Evolutionary conservation across 2,888 invertebrate genomes (phyloP), one percentile per base, ranked within the genome.

Genomic region (Eupithecia subumbrata): DNA sequence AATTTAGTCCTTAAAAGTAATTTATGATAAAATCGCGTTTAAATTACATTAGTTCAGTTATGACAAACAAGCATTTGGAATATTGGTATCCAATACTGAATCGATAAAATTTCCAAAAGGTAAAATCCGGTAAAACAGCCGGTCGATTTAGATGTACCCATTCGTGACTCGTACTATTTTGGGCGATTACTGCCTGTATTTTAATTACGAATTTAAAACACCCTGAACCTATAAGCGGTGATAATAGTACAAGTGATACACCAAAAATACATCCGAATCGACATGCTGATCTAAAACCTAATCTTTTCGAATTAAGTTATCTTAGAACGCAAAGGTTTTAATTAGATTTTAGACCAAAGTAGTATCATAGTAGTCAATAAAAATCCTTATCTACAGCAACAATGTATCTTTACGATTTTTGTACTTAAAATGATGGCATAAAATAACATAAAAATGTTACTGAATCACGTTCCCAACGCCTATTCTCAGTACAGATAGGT

Each of bases 401-500:
- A 56, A 9, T 22, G 22, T 22, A 52, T 11, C 11, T 25, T 60
- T 25, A 56, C 60, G 25, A 60, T 60, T 60, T 25, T 25, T 22
- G 9, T 52, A 52, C 1, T 11, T 4, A 56, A 14, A 60, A 25
- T 60, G 12, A 60, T 5, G 5, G 12, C 25, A 25, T 67, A 37
- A n/a, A 67, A 67, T 67, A 37, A 30, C 34, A 66, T 18, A n/a
- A 66, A 68, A 43, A 68, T 14, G 43, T 25, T 70, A 75, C 69
- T 74, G 68, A n/a, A 72, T 72, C 74, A 75, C 67, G 70, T 70
- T 78, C 77, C 74, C 69, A 73, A 78, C 75, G 70, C 72, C 70
- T 63, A 71, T 37, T 73, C 69, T 40, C 45, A 72, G 25, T 45
- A 43, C 68, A 43, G 22, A 52, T 48, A 67, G 37, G 56, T 69